phyloP scores from a whole-genome alignment of 2,113 vertebrate species.

The Poeciliopsis retropinna region DNA sequence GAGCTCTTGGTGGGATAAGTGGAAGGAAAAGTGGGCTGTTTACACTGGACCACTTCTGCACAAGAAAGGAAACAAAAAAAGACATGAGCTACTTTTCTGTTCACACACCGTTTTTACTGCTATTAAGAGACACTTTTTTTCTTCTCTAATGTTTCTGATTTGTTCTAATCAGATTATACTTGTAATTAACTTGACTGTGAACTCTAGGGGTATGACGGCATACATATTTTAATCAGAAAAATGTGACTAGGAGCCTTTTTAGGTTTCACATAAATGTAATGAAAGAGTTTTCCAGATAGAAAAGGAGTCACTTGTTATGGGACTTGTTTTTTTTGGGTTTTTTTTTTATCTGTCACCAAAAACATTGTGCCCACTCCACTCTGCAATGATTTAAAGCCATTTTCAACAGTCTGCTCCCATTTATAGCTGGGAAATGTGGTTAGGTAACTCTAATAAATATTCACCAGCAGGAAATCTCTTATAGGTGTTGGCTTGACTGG shows the following conservation, averaged over 20 bases:
- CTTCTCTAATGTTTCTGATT: not conserved
- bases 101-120: not conserved
- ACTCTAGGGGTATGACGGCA: not conserved
- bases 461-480: too few species aligned
- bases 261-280: not conserved
- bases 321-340: not conserved
- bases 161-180: not conserved
- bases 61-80: conserved; percentile 26
- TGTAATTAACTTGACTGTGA: conserved; percentile 12
- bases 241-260: too few species aligned
- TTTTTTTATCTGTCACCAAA: too few species aligned
- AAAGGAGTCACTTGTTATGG: not conserved
- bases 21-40: conserved; percentile 96
- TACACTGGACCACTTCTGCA: conserved; percentile 94
- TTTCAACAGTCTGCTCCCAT: too few species aligned
- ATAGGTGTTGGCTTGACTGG: too few species aligned
- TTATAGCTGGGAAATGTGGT: too few species aligned
- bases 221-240: not conserved
- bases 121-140: not conserved
- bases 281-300: not conserved
- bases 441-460: too few species aligned
- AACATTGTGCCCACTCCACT: too few species aligned
- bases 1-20: conserved; percentile 92
- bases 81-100: not conserved
- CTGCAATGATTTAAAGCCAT: too few species aligned